phyloP scores from a whole-genome alignment of 2,113 vertebrate species.

The Rhynchopsitta pachyrhyncha region DNA sequence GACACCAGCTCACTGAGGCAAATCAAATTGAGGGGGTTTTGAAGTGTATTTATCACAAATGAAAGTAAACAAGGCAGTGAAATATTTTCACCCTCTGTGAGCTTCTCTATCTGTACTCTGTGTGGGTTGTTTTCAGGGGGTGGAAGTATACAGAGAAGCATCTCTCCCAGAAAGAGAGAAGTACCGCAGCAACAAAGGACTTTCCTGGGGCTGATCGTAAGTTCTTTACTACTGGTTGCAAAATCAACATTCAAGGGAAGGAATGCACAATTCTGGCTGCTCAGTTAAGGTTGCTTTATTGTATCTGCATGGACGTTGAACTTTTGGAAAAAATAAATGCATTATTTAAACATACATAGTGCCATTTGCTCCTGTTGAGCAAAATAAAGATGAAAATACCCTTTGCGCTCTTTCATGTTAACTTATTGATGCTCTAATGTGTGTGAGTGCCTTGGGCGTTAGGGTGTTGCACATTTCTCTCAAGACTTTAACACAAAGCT shows the following conservation, averaged over 20 bases:
- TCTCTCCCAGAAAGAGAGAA: neutral
- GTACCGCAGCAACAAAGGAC: neutral
- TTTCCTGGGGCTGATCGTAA: neutral
- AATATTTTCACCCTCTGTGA: neutral
- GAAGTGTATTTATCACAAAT: neutral
- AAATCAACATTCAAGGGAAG: neutral
- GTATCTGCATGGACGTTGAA: neutral
- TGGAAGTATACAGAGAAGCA: neutral
- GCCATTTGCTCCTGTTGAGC: neutral
- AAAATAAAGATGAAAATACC: neutral
- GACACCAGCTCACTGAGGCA: neutral
- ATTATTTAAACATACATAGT: neutral
- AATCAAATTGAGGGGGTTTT: fast-evolving
- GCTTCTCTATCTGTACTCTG: neutral
- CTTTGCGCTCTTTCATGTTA: neutral
- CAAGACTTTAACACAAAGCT: neutral
- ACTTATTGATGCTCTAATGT: neutral
- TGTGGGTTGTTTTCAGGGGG: neutral
- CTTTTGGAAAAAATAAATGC: neutral
- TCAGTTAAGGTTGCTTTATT: neutral
- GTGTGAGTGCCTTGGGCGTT: neutral
- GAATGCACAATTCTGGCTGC: neutral
- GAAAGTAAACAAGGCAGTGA: neutral
- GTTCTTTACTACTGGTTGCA: neutral
- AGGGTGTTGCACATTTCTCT: neutral